A percentile compares a stretch with the other conserved stretches of the same genome.
phyloP scores from a whole-genome alignment of 2,113 vertebrate species.

The Puma concolor region DNA sequence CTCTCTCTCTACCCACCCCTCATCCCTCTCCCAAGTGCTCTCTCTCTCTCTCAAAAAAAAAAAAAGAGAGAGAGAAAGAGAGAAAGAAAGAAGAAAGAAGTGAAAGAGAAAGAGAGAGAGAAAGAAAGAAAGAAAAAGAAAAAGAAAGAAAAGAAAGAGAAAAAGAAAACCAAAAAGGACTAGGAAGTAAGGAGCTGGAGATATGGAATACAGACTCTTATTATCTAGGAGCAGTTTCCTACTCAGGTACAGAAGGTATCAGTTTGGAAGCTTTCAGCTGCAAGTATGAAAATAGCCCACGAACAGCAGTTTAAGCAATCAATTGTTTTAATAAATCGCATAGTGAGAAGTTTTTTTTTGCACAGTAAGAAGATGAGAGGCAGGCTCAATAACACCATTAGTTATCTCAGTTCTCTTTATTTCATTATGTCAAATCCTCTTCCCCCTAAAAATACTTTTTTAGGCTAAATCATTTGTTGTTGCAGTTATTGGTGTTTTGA shows the following conservation, averaged over 20 bases:
- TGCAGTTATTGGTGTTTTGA: neutral
- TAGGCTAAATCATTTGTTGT: neutral
- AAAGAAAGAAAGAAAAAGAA: too few relatives aligned
- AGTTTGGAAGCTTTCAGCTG: neutral
- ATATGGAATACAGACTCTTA: neutral
- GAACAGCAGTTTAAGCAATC: neutral
- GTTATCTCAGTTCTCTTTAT: neutral
- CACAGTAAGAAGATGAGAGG: neutral
- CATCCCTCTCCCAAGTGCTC: too few relatives aligned
- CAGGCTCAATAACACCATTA: neutral
- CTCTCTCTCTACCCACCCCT: too few relatives aligned
- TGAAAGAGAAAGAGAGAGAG: too few relatives aligned
- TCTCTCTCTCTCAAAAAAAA: too few relatives aligned
- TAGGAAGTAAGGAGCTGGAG: neutral
- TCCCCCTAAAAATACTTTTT: neutral
- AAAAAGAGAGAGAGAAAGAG: fast-evolving
- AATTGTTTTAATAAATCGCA: slow-evolving; percentile 13
- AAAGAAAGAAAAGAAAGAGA: too few relatives aligned
- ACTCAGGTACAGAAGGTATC: neutral
- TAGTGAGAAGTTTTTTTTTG: neutral
- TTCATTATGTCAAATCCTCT: neutral
- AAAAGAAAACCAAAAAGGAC: neutral
- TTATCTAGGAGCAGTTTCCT: neutral
- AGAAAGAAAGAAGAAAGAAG: too few relatives aligned
- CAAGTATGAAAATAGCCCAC: neutral